Percentiles rank a stretch among this genome's conserved stretches.
Conservation (phyloP, 2,113 vertebrate genomes). For the Merops nubicus region DNA sequence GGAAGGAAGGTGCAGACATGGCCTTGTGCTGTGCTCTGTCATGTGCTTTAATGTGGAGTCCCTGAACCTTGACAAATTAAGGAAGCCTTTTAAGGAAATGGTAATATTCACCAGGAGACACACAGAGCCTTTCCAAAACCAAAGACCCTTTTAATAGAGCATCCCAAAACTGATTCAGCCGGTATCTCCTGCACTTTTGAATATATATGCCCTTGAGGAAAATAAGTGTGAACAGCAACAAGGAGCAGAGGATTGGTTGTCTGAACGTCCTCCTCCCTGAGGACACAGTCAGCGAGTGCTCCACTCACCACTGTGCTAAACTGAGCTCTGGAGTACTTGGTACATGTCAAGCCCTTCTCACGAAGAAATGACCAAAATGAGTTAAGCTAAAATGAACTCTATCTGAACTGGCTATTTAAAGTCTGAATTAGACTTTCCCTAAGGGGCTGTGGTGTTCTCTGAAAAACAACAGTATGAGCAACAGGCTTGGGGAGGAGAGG, state of each 20-base stretch:
- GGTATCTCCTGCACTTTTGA: background rate
- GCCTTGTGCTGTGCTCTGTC: background rate
- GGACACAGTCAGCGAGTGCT: background rate
- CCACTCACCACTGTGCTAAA: rapidly evolving
- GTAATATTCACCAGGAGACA: background rate
- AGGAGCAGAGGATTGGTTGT: background rate
- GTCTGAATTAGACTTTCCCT: background rate
- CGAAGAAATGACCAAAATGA: background rate
- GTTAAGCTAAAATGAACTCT: background rate
- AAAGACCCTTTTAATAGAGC: background rate
- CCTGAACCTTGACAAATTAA: background rate
- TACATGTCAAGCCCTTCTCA: background rate
- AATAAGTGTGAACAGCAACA: background rate
- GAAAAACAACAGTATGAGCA: background rate
- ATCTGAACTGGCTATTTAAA: background rate
- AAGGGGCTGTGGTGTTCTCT: background rate
- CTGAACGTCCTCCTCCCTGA: background rate
- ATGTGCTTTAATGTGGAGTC: background rate
- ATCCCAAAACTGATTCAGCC: background rate
- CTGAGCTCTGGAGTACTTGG: background rate
- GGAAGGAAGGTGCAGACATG: background rate
- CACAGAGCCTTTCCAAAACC: background rate
- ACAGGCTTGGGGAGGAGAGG: too few species aligned
- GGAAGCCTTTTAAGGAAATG: background rate
- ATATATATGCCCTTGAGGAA: background rate